Conservation (phyloP, 2,888 invertebrate species). For the Conops quadrifasciatus region DNA sequence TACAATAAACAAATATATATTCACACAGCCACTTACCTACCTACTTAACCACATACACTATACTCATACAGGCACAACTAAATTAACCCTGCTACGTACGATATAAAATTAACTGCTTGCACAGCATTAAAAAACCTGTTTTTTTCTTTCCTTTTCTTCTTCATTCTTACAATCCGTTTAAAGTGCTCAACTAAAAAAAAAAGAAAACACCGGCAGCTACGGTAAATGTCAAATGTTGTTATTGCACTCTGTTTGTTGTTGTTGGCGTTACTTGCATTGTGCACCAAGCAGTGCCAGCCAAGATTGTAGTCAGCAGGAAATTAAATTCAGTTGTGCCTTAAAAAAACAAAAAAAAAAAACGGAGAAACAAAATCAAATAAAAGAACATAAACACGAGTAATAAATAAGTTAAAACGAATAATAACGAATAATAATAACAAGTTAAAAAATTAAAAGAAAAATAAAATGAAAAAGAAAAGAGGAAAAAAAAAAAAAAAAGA, state of each 20-base stretch:
- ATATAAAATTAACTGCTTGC: too few relatives aligned
- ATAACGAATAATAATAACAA: background rate
- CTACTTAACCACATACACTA: too few relatives aligned
- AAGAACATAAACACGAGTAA: background rate
- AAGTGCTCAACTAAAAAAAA: background rate
- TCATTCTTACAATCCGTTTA: constrained; percentile 1
- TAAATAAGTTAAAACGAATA: background rate
- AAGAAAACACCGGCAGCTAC: background rate
- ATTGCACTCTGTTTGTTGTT: constrained; percentile 11
- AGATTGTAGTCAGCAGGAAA: background rate
- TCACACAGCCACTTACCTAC: too few relatives aligned
- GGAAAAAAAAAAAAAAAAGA: background rate
- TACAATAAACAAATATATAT: background rate
- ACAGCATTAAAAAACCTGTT: background rate
- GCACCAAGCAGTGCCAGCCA: too few relatives aligned
- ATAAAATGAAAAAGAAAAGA: background rate
- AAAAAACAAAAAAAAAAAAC: background rate
- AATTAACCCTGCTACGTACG: too few relatives aligned
- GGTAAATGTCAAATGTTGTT: constrained; percentile 2
- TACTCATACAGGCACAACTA: too few relatives aligned
- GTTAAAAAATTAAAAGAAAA: background rate
- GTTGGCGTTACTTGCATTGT: background rate
- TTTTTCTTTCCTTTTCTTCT: constrained; percentile 1
- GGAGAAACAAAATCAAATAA: background rate
- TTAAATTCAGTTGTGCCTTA: constrained; percentile 2